These are phyloP conservation scores for Eudasyphora cyanicolor DNA, from an alignment of 2,888 invertebrate genomes.

Conservation along the genomic window DNA sequence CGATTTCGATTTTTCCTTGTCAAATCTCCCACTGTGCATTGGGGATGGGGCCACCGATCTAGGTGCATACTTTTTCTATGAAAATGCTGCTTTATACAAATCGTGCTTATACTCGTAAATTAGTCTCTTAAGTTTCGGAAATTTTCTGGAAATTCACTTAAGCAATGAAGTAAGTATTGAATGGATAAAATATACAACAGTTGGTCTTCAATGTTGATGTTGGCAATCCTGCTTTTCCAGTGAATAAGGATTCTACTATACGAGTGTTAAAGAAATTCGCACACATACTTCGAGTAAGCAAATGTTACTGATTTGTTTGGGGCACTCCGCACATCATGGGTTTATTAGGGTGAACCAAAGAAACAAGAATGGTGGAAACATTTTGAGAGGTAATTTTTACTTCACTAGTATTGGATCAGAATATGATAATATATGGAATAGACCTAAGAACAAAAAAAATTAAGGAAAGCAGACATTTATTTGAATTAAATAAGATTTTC, in stretches of 20 bases:
- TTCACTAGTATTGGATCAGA: too few relatives aligned
- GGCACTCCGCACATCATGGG: not conserved
- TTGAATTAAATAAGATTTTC: too few relatives aligned
- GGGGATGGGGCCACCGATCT: constrained; percentile 35
- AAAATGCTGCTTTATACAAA: constrained; percentile 8
- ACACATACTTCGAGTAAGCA: not conserved
- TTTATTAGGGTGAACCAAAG: too few relatives aligned
- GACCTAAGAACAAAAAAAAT: too few relatives aligned
- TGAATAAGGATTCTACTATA: not conserved
- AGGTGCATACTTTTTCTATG: not conserved
- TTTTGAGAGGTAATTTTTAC: too few relatives aligned
- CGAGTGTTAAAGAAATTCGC: not conserved
- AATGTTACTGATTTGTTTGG: not conserved
- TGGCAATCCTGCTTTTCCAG: constrained; percentile 52
- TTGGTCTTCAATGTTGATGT: constrained; percentile 50
- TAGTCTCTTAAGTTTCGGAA: constrained; percentile 66
- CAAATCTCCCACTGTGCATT: not conserved
- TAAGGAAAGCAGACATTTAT: too few relatives aligned
- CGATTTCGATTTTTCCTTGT: not conserved
- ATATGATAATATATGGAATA: too few relatives aligned
- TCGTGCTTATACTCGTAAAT: constrained; percentile 54
- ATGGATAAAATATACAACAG: constrained; percentile 41
- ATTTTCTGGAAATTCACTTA: constrained; percentile 35
- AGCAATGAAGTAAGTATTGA: not conserved
- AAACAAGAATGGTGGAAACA: too few relatives aligned